These are phyloP conservation scores for Apis laboriosa DNA, from an alignment of 1,140 invertebrate genomes.

Conservation along the genomic window DNA sequence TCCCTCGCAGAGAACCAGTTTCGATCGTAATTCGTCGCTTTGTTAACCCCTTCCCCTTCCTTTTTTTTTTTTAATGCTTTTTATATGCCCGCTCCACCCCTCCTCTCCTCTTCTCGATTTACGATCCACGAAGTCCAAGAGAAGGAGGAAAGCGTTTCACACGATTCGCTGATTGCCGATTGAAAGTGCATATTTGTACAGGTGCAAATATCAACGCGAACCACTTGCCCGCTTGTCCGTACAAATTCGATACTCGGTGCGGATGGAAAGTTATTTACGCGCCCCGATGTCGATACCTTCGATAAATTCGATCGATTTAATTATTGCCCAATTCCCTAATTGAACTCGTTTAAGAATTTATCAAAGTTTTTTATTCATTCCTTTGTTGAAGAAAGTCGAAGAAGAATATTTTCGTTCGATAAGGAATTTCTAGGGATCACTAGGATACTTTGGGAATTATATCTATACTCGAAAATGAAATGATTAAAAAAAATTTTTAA, in stretches of 20 bases:
- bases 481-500: too few relatives aligned
- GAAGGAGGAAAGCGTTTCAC: background rate
- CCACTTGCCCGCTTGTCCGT: background rate
- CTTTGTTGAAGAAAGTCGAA: too few relatives aligned
- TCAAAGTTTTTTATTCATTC: background rate
- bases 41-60: background rate
- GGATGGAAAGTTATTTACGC: slow-evolving; percentile 22
- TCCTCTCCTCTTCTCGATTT: background rate
- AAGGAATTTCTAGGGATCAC: too few relatives aligned
- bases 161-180: slow-evolving; percentile 45
- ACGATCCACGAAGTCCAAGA: background rate
- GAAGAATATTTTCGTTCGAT: too few relatives aligned
- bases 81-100: too few relatives aligned
- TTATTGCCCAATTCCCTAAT: background rate
- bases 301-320: slow-evolving; percentile 9
- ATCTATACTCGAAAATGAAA: too few relatives aligned
- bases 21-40: slow-evolving; percentile 28
- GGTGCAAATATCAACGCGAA: slow-evolving; percentile 28
- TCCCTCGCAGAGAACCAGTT: slow-evolving; percentile 11
- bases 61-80: too few relatives aligned
- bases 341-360: background rate
- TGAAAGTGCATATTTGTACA: slow-evolving; percentile 52
- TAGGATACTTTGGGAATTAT: too few relatives aligned
- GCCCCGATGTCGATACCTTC: background rate
- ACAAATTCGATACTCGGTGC: background rate